Conservation (phyloP, 2,888 invertebrate genomes). For the Auanema freiburgensis region DNA sequence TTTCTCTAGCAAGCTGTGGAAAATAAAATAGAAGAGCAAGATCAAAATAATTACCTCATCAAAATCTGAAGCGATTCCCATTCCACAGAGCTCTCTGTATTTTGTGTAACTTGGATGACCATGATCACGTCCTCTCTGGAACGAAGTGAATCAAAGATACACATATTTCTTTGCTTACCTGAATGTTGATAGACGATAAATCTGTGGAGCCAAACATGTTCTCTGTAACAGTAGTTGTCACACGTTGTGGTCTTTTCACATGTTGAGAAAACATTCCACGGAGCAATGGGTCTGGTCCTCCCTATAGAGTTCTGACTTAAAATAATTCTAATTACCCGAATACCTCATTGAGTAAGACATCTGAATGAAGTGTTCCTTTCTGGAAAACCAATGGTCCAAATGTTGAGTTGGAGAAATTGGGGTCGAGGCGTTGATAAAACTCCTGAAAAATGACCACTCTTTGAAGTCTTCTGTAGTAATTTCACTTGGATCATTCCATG, state of each 20-base stretch:
- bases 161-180: constrained; percentile 65
- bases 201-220: constrained; percentile 76
- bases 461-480: not conserved
- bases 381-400: constrained; percentile 82
- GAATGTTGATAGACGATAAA: constrained; percentile 90
- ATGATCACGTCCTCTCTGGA: constrained; percentile 82
- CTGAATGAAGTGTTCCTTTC: constrained; percentile 84
- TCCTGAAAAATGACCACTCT: constrained; percentile 70
- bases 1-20: constrained; percentile 50
- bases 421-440: constrained; percentile 79
- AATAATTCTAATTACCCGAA: not conserved
- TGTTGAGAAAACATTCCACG: constrained; percentile 50
- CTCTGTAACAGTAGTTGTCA: constrained; percentile 90
- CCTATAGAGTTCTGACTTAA: constrained; percentile 80
- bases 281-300: constrained; percentile 90
- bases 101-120: constrained; percentile 81
- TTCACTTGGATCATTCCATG: constrained; percentile 87
- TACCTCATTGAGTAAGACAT: constrained; percentile 46
- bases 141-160: too few relatives aligned
- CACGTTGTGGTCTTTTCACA: constrained; percentile 72
- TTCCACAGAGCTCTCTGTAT: constrained; percentile 83
- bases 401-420: constrained; percentile 76
- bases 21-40: constrained; percentile 52
- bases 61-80: constrained; percentile 72
- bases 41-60: constrained; percentile 83